phyloP scores from a whole-genome alignment of 2,113 vertebrate genomes.

The Planiliza haematocheilus region DNA sequence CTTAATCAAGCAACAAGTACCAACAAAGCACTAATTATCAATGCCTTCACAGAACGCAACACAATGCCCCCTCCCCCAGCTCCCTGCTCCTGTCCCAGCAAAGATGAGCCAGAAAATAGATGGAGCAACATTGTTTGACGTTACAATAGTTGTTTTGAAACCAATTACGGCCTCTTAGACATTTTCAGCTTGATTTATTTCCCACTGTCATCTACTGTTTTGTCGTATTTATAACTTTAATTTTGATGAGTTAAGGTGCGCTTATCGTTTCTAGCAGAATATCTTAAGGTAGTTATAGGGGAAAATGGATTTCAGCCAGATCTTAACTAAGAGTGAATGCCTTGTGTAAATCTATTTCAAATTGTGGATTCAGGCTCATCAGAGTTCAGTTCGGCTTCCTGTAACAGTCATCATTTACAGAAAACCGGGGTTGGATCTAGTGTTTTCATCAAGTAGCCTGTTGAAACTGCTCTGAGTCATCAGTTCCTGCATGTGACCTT shows the following conservation, averaged over 20 bases:
- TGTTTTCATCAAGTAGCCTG: conserved; percentile 43
- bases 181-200: conserved; percentile 15
- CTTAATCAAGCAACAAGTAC: conserved; percentile 85
- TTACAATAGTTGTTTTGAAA: conserved; percentile 68
- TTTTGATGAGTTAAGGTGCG: too few relatives aligned
- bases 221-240: neutral
- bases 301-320: neutral
- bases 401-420: conserved; percentile 48
- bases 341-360: conserved; percentile 6
- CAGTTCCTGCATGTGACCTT: conserved; percentile 38
- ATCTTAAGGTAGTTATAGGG: neutral
- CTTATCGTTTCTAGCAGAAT: neutral
- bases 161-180: conserved; percentile 22
- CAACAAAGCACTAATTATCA: conserved; percentile 86
- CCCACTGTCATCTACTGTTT: neutral
- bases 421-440: conserved; percentile 10
- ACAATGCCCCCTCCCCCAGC: conserved; percentile 59
- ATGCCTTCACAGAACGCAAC: conserved; percentile 76
- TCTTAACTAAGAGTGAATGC: neutral
- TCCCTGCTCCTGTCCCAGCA: conserved; percentile 38
- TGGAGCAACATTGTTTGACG: conserved; percentile 65
- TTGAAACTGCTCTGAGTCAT: conserved; percentile 50
- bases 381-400: conserved; percentile 32
- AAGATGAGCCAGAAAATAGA: conserved; percentile 72
- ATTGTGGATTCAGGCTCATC: neutral